Evolutionary conservation across 30 jellyfish, hydroid and myxozoan genomes (phyloP).

Genomic region (Sanderia malayensis): DNA sequence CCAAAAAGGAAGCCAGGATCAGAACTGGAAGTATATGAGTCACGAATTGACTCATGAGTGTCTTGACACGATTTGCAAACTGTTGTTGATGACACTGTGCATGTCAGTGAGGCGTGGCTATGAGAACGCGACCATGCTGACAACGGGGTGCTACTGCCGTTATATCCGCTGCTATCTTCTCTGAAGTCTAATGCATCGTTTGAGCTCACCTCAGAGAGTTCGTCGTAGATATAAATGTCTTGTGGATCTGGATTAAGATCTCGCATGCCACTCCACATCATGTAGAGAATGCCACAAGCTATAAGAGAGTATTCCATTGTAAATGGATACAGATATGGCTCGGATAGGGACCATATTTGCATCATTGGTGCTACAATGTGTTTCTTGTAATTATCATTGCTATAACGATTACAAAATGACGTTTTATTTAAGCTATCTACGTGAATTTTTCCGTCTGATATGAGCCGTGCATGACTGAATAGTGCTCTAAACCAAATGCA

Average conservation of each 20-base stretch:
- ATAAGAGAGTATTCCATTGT: constrained; percentile 94
- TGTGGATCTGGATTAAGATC: constrained; percentile 96
- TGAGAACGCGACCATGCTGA: constrained; percentile 83
- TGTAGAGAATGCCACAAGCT: constrained; percentile 88
- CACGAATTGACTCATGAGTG: constrained; percentile 69
- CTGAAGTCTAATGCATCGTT: constrained; percentile 74
- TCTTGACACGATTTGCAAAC: constrained; percentile 90
- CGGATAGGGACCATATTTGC: constrained; percentile 82
- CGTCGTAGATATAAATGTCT: constrained; percentile 92
- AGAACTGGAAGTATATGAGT: constrained; percentile 79
- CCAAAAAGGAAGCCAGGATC: constrained; percentile 95
- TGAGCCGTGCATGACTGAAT: constrained; percentile 77
- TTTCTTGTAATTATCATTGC: constrained; percentile 18
- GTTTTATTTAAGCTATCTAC: constrained; percentile 21
- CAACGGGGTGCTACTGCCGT: constrained; percentile 81
- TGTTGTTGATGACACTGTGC: constrained; percentile 72
- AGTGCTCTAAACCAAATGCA: constrained; percentile 97
- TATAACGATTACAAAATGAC: constrained; percentile 42
- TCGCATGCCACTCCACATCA: constrained; percentile 98
- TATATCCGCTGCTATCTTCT: constrained; percentile 91
- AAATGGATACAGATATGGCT: constrained; percentile 90
- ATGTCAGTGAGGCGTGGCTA: constrained; percentile 78
- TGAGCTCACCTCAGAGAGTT: constrained; percentile 58
- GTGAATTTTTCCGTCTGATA: constrained; percentile 14
- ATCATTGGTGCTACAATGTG: constrained; percentile 82